phyloP scores from a whole-genome alignment of 2,888 invertebrate genomes.

The Anarsia innoxiella region DNA sequence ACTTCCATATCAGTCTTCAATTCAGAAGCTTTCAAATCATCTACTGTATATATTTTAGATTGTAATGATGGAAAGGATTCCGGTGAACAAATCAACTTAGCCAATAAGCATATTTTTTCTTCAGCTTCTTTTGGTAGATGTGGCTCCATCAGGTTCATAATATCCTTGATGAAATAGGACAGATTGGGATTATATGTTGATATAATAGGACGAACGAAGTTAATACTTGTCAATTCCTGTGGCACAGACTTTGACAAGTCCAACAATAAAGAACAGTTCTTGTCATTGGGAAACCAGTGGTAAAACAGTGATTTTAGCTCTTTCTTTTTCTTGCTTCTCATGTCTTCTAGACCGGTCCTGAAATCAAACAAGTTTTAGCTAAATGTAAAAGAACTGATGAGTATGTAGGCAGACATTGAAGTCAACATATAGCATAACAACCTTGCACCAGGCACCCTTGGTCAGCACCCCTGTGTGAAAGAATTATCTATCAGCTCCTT shows the following conservation, averaged over 20 bases:
- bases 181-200: conserved; percentile 54
- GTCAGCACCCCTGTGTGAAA: too few species aligned
- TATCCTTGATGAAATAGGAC: conserved; percentile 45
- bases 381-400: conserved; percentile 9
- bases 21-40: conserved; percentile 41
- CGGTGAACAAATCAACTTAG: conserved; percentile 49
- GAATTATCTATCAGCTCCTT: too few species aligned
- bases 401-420: too few species aligned
- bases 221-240: conserved; percentile 41
- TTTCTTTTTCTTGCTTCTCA: conserved; percentile 34
- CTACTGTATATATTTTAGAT: conserved; percentile 54
- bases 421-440: conserved; percentile 2
- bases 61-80: conserved; percentile 30
- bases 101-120: conserved; percentile 41
- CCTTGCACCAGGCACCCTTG: conserved; percentile 14
- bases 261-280: conserved; percentile 37
- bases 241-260: conserved; percentile 51
- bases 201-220: conserved; percentile 52
- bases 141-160: conserved; percentile 47
- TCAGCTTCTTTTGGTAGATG: conserved; percentile 33
- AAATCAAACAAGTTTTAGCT: conserved; percentile 20
- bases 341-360: conserved; percentile 31
- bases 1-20: neutral
- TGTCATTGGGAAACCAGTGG: conserved; percentile 59
- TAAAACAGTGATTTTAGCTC: conserved; percentile 45